Base-by-base conservation (phyloP, 1,140 invertebrate species). In the Zaprionus lachaisei region DNA sequence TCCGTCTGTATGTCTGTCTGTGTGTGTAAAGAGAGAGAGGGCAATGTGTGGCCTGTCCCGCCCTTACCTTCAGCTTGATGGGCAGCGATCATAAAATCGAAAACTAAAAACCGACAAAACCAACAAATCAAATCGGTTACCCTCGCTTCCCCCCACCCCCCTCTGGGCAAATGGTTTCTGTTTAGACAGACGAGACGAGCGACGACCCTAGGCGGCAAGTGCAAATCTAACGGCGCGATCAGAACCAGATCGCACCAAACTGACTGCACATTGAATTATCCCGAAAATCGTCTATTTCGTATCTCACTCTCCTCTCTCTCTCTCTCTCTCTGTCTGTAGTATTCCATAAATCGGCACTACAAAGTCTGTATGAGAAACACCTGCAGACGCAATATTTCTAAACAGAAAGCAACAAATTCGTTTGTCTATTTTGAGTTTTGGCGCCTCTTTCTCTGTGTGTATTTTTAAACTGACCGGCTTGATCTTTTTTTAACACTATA, bases 391-490 rank as follows among this genome's bases (percentile, higher is more conserved):
- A 47, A 34, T 24, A 66, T 70, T 57, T 72, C 56, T 63, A 65
- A 85, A 76, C 70, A 77, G 61, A 70, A 77, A 78, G 49, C 68
- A 70, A 72, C 55, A 77, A 60, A 64, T 69, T 65, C 64, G 68
- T 38, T 80, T 4, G 77, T 78, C 84, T 83, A 87, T 78, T 75
- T 89, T 41, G 37, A 57, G 51, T 89, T 83, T 79, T 79, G 71
- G 75, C 41, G 47, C 60, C 77, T 69, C 60, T 70, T 72, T 56
- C 70, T 9, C n/a, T 56, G 12, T 64, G 73, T 73, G 62, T 87
- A 86, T 84, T 87, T 89, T 89, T 84, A 89, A 87, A 81, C 81
- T 87, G 73, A 87, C 80, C 80, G 73, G 70, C 84, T 83, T 87
- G 74, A 79, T 80, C 64, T 68, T 86, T 66, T 77, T 86, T 71